Base-by-base conservation (phyloP, 1,140 invertebrate genomes). In the Drosophila orosa region DNA sequence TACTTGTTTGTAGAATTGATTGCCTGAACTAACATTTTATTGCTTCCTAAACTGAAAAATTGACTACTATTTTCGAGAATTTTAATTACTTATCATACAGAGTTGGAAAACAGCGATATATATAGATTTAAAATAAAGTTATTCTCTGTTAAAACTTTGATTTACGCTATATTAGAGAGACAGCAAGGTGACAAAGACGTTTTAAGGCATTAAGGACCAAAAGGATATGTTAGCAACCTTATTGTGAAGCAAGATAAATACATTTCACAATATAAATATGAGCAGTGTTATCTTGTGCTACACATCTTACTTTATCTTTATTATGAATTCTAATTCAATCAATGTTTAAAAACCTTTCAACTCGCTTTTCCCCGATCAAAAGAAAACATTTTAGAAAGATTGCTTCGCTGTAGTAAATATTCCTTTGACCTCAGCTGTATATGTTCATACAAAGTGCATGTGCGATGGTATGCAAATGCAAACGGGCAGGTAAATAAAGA, bases 401-500 rank as follows among this genome's bases (percentile, higher is more conserved):
- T 22, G 9, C 15, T 13, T 54, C 8, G 4, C 27, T 12, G 27
- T 19, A 19, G 35, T 29, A 45, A 45, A 24, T 45, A 68, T 42
- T 33, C 33, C 35, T 52, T 40, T 35, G 65, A 52, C 45, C 44
- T n/a, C 13, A 5, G 31, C 17, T 61, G 42, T 52, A 25, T 56
- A 25, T 56, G 37, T 44, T 54, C 66, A 22, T 39, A n/a, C 12
- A 52, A 65, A 65, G 48, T 40, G 29, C 55, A 60, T 72, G 48
- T 59, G 50, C 24, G 19, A 40, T 59, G 52, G 42, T 47, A 61
- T 77, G 73, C 74, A 77, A 77, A 77, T 69, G 74, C 47, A 61
- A 55, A 42, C 57, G 57, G 61, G 45, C 52, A 59, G 57, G 72
- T 66, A 55, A 48, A 75, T 61, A 63, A 60, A 59, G 25, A 60